Conservation (phyloP, 2,888 invertebrate genomes). For the Opisthograptis luteolata region DNA sequence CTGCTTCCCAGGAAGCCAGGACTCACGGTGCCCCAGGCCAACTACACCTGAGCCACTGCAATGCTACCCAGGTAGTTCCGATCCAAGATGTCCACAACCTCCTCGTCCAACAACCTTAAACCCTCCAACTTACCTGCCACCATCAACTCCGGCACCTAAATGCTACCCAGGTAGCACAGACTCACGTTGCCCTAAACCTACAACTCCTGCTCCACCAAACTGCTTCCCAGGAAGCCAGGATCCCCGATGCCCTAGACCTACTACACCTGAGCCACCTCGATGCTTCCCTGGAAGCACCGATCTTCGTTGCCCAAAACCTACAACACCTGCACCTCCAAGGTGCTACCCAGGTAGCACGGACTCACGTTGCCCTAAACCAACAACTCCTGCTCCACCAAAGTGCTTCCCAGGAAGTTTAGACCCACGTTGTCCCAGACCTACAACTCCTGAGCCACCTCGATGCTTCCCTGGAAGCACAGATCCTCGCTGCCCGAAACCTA, state of each 20-base stretch:
- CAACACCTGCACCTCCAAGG: conserved; percentile 36
- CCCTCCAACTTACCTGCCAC: too few relatives aligned
- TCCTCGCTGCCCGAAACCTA: conserved; percentile 48
- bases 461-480: conserved; percentile 46
- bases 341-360: conserved; percentile 59
- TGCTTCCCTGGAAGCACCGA: conserved; percentile 45
- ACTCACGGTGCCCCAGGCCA: conserved; percentile 47
- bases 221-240: conserved; percentile 49
- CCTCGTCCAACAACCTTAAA: too few relatives aligned
- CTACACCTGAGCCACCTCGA: conserved; percentile 20
- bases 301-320: conserved; percentile 41
- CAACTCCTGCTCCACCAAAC: conserved; percentile 35
- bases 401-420: conserved; percentile 43
- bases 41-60: conserved; percentile 40
- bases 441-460: conserved; percentile 41
- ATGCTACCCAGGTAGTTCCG: conserved; percentile 39
- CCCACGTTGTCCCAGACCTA: conserved; percentile 48
- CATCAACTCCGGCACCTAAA: too few relatives aligned
- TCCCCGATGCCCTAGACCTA: conserved; percentile 42
- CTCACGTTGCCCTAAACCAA: conserved; percentile 49
- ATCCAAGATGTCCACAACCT: conserved; percentile 43
- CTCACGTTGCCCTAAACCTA: conserved; percentile 43
- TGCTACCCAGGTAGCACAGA: conserved; percentile 54
- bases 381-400: conserved; percentile 43
- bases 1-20: conserved; percentile 53